Evolutionary conservation across 2,113 vertebrate species (phyloP), one percentile per base, ranked within the genome.

Genomic region (Acinonyx jubatus): DNA sequence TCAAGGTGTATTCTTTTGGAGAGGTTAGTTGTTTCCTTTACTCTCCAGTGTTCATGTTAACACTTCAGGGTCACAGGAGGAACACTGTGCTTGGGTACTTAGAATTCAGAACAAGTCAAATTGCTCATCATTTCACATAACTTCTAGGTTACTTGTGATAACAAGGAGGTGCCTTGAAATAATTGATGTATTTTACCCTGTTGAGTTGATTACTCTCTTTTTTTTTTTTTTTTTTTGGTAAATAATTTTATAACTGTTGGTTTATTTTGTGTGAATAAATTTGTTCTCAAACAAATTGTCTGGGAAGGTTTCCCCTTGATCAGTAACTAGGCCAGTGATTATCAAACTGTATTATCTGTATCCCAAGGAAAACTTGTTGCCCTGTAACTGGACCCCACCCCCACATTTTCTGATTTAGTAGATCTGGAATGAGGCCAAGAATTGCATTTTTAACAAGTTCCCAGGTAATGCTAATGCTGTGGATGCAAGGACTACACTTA

Each of bases 181-280:
- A 97, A 66, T 63, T 25, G 18, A 89, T 71, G 45, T 94, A 33
- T 31, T 92, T 71, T 86, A 57, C 38, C 50, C 55, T 63, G 7
- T 86, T 91, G 19, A 87, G 25, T 94, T 71, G 31, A 66, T 85
- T 31, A 52, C 27, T 38, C 5, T 25, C 3, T 61, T 69, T 80
- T 93, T 80, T 74, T 38, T 93, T 80, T 74, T 38, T 41, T 41
- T 61, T 63, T 80, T 93, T 80, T 74, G 33, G 5, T 83, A 94
- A 81, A 73, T 65, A 91, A 61, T 41, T 81, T 27, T 83, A 14
- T 93, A 89, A n/a, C 36, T 96, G 0, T 66, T 95, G 41, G 8
- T 83, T 86, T 79, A 45, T 91, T 96, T 96, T 83, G 41, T 92
- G 73, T 96, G 36, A 78, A 71, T 94, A 87, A 68, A 86, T 81